phyloP scores from a whole-genome alignment of 2,113 vertebrate species.

The Cyprinodon tularosa region DNA sequence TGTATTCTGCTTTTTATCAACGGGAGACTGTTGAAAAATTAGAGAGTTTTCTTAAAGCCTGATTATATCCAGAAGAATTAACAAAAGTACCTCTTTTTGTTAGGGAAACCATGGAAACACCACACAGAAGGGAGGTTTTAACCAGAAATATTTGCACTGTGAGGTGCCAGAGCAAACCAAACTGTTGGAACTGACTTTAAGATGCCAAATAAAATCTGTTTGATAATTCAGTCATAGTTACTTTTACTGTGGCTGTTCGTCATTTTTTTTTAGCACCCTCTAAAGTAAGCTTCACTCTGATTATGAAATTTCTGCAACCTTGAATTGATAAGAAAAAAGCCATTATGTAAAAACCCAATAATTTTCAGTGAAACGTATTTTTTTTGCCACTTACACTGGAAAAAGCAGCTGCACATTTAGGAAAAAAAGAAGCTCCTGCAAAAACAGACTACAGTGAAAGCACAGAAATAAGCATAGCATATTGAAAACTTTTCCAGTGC shows the following conservation, averaged over 20 bases:
- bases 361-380: background rate
- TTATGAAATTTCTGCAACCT: background rate
- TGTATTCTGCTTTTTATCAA: background rate
- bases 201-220: background rate
- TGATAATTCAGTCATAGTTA: background rate
- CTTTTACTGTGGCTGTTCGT: background rate
- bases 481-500: background rate
- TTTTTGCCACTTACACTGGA: too few relatives aligned
- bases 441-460: background rate
- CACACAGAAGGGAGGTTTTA: background rate
- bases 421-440: background rate
- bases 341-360: background rate
- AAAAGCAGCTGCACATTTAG: background rate
- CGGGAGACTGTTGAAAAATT: background rate
- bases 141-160: background rate
- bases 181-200: background rate
- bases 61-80: background rate
- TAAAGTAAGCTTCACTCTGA: background rate
- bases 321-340: background rate
- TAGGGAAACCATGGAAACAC: background rate
- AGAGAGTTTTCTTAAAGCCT: background rate
- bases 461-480: background rate
- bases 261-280: background rate
- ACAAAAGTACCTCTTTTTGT: background rate
- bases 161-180: background rate